Base-by-base conservation (phyloP, 2,113 vertebrate species). In the Xyrauchen texanus region DNA sequence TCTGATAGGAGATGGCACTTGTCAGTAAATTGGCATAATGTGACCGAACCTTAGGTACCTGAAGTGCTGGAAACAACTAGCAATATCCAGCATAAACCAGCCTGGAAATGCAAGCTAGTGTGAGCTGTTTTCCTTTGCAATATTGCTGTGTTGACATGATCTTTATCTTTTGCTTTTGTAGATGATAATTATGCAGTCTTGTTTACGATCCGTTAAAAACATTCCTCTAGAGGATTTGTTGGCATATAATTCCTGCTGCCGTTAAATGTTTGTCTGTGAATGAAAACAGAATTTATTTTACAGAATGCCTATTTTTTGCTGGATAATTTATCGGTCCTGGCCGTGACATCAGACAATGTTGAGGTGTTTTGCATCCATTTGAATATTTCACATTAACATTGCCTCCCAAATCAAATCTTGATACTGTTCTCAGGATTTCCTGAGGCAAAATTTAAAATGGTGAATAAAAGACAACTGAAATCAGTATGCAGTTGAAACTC, bases 401-500 rank as follows among this genome's bases (percentile, higher is more conserved):
- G 21, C 21, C 57, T 34, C 64, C 44, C 68, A 51, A 78, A 42
- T 64, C 63, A 68, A 82, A 79, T 79, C 77, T 63, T 72, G n/a
- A 62, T 3, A 46, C 57, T 9, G 13, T 68, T 46, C 46, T 64
- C 53, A 7, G 64, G 68, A 82, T 53, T 66, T 76, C 73, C 73
- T 55, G 49, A 8, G 73, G 58, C 7, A 45, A 44, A 46, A 34
- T 34, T 34, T 34, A 1, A 34, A 34, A 34, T 34, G 21, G 21
- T 34, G 21, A 34, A 34, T 34, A 34, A 34, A 34, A 34, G 21
- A 34, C 21, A 34, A 34, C 21, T 34, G 21, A 34, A 82, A 82
- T 78, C 75, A 47, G 72, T 64, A 78, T 78, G 76, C 79, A 76
- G 68, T 78, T 75, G 75, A 81, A 57, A 55, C 73, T 65, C 57